Evolutionary conservation across 2,888 invertebrate species (phyloP), one percentile per base, ranked within the genome.

Genomic region (Frankliniella intonsa): DNA sequence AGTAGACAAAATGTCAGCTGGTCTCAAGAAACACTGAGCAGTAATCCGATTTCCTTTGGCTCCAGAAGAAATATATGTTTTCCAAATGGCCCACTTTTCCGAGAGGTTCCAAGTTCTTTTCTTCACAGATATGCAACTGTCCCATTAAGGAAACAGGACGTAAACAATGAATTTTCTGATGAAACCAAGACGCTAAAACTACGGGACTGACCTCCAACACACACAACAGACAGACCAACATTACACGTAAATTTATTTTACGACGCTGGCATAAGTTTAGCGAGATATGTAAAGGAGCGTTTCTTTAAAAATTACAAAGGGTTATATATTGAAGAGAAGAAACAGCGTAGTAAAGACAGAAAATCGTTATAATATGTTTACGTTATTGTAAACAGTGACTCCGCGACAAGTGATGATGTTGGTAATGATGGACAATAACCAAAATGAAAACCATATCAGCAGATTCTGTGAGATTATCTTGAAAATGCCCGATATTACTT

Each of bases 1-100:
- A 76, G 69, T 25, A 76, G 69, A 76, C 69, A 76, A 76, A 25
- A 76, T 76, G 25, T 76, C 69, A 76, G 69, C 69, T 76, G 69
- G 9, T 22, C 22, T 76, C 22, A 7, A 22, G 12, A 62, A 10
- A 14, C 5, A 17, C 69, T 76, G 12, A 2, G 25, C 12, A n/a
- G 9, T 25, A 12, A 25, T 22, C 22, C n/a, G 25, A 25, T 76
- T 25, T 10, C 22, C 10, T n/a, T 9, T 12, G 2, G 12, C 11
- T 76, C 9, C 25, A 7, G 5, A 8, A 12, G 12, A 25, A 25
- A 12, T 8, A 0, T n/a, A 76, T 25, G 69, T 25, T 8, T 12
- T 76, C 11, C 22, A 8, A 10, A 22, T 8, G 12, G 25, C 5
- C 8, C 9, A 25, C 5, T 22, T 12, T 9, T 3, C 1, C 22